These are phyloP conservation scores for Orthonevra nobilis DNA, from an alignment of 2,888 invertebrate species.

Conservation along the genomic window DNA sequence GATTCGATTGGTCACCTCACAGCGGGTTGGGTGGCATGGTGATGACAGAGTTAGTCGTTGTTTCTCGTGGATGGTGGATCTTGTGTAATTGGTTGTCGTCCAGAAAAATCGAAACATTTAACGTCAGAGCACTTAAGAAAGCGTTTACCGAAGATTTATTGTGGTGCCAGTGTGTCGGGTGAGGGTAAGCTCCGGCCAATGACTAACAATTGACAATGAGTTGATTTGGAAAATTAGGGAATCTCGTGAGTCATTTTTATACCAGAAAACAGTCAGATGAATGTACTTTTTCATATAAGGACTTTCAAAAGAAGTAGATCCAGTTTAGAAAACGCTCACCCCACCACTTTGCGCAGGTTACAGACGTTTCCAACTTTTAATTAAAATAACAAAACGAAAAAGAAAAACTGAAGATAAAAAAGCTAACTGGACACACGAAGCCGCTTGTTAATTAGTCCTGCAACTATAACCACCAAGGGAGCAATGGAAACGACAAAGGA, in stretches of 20 bases:
- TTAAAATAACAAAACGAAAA: conserved; percentile 31
- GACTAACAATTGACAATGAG: neutral
- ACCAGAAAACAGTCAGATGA: too few species aligned
- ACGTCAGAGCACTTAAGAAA: conserved; percentile 50
- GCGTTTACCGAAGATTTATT: conserved; percentile 50
- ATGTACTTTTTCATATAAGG: too few species aligned
- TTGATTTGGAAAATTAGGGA: too few species aligned
- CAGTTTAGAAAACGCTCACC: too few species aligned
- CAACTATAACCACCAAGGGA: conserved; percentile 39
- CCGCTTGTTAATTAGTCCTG: conserved; percentile 49
- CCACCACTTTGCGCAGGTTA: too few species aligned
- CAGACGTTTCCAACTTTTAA: too few species aligned
- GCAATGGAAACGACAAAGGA: conserved; percentile 18
- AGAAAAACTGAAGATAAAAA: conserved; percentile 10
- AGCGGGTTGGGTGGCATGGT: neutral
- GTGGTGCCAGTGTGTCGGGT: conserved; percentile 59
- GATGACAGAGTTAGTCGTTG: conserved; percentile 13
- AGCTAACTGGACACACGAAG: conserved; percentile 31
- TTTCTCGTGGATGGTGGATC: conserved; percentile 12
- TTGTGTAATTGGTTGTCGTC: conserved; percentile 52
- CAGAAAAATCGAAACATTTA: conserved; percentile 37
- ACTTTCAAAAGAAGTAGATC: too few species aligned
- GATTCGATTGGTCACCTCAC: conserved; percentile 59
- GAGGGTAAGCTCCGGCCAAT: neutral
- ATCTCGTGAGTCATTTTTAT: too few species aligned